Base-by-base conservation (phyloP, 64 coral and sea anemone species). In the Trachythela sp. region DNA sequence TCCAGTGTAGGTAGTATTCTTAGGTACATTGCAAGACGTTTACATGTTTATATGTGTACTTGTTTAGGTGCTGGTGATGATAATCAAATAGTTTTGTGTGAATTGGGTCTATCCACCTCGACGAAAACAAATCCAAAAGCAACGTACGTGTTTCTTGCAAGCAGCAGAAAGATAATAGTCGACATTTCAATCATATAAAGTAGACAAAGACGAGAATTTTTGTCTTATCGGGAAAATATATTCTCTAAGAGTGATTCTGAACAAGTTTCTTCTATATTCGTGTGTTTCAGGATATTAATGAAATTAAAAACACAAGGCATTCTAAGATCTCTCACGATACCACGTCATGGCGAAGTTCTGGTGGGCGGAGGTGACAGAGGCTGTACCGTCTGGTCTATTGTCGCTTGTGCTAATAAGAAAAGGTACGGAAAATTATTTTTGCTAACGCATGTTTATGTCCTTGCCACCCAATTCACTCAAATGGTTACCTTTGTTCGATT, bases 341-440 rank as follows among this genome's bases (percentile, higher is more conserved):
- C 93, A 2, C 93, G 91, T 1, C 96, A 99, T 89, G 96, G 96
- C 49, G 75, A 87, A 48, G 89, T 89, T 8, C 49, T 99, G 30
- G 87, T 99, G 84, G 96, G 96, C 59, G 96, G 93, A 35, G 94
- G 96, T 89, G 96, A 99, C 15, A 91, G 94, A 87, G 96, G 96
- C 0, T 99, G 96, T 75, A 95, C 88, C 37, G 48, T 99, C 36
- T 99, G 96, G 96, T 80, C 75, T 30, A 80, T 80, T 38, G 15
- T 35, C 33, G 15, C 15, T 80, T 80, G 75, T 18, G 75, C 75
- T 35, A 35, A 35, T 5, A 80, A 80, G 30, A 80, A 35, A 39
- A 80, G 75, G 75, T 80, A 45, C 42, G 42, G 42, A 45, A 45
- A 45, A 45, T 45, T 6, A 6, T 6, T 4, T 45, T 45, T 45